Evolutionary conservation across 2,888 invertebrate genomes (phyloP), one percentile per base, ranked within the genome.

Genomic region (Drosophila kokeensis): DNA sequence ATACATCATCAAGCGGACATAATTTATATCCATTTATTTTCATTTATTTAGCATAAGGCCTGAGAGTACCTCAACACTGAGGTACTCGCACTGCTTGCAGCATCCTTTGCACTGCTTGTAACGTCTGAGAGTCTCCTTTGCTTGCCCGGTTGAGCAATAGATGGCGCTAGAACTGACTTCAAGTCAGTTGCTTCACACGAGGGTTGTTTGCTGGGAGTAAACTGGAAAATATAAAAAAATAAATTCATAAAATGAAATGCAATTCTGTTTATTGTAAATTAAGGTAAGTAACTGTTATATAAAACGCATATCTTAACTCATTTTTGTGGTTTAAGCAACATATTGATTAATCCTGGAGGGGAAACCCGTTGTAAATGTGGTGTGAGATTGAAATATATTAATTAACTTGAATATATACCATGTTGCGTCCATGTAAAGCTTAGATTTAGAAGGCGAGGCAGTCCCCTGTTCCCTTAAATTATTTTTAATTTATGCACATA

Each of bases 41-140:
- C n/a, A 45, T 55, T 58, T 48, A 48, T 38, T 45, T 48, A 13
- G 13, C 18, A 21, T 29, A 15, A 29, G 27, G 34, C 13, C 1
- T n/a, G 32, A 13, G 13, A 13, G 15, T n/a, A 15, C 8, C 24
- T 7, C 29, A 52, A 50, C 53, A 63, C 49, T n/a, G n/a, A n/a
- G n/a, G n/a, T n/a, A n/a, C n/a, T n/a, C 48, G 76, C 69, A 83
- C 83, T 87, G 83, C 83, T 83, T 83, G 76, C 58, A 83, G 88
- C 83, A 79, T 87, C 83, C 72, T 64, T 50, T 30, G 80, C 63
- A 84, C 83, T 85, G 84, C 89, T 87, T 85, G 71, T 6, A 13
- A 5, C 1, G 4, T 32, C 38, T 34, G 42, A 55, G 32, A 48
- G 30, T 49, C 53, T 57, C 40, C 24, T 1, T 18, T 21, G 76